Percentiles rank a stretch among this genome's conserved stretches.
Conservation (phyloP, 2,888 invertebrate species). For the Dryomyza anilis region DNA sequence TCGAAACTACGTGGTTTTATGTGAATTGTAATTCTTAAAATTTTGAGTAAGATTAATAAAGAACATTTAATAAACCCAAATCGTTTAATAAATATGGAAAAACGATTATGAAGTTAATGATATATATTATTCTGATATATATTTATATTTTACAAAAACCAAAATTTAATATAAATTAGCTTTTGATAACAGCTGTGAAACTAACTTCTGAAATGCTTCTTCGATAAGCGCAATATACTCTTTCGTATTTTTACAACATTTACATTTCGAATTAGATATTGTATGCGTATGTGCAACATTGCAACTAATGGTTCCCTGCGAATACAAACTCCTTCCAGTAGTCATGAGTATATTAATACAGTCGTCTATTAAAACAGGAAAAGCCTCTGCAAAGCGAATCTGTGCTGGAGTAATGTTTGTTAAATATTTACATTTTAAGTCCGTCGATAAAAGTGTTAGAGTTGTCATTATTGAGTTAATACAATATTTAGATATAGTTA, state of each 20-base stretch:
- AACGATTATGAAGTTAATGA: no score
- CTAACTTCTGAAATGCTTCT: constrained; percentile 54
- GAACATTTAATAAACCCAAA: no score
- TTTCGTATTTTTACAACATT: constrained; percentile 50
- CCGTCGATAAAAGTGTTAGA: constrained; percentile 76
- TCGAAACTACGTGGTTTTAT: no score
- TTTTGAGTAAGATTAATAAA: no score
- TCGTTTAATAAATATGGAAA: no score
- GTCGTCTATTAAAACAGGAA: constrained; percentile 90
- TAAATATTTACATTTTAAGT: constrained; percentile 80
- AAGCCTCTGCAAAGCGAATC: constrained; percentile 85
- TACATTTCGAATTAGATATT: constrained; percentile 51
- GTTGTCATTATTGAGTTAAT: constrained; percentile 87
- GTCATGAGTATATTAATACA: constrained; percentile 83
- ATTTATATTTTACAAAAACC: no score
- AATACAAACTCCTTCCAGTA: constrained; percentile 82
- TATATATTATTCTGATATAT: no score
- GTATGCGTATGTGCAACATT: constrained; percentile 61
- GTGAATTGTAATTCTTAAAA: no score
- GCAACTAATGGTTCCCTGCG: constrained; percentile 78
- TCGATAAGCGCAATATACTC: constrained; percentile 56
- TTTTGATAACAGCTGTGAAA: constrained; percentile 64
- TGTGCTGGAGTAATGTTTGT: constrained; percentile 84
- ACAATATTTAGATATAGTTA: constrained; percentile 86
- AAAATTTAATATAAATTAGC: constrained; percentile 69